These are phyloP conservation scores for Pangasius djambal DNA, from an alignment of 2,797 vertebrate genomes.

Conservation along the genomic window DNA sequence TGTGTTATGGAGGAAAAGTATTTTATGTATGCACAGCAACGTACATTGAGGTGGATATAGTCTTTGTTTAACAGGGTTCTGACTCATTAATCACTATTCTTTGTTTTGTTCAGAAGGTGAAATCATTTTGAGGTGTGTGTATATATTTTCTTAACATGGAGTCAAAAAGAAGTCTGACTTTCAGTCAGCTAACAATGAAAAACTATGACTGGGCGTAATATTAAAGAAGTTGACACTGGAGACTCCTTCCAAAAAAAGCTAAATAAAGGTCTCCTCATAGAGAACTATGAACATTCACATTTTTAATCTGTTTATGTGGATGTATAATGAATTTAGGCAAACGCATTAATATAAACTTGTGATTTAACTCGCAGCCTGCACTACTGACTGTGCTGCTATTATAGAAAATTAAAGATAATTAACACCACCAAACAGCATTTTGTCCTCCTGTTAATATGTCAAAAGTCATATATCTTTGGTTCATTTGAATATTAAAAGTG, in stretches of 20 bases:
- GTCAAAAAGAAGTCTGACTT: background rate
- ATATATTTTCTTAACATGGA: background rate
- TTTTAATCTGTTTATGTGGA: no score
- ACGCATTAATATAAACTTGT: background rate
- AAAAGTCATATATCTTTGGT: background rate
- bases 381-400: background rate
- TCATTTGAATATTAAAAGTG: slow-evolving; percentile 36
- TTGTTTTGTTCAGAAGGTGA: background rate
- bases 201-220: background rate
- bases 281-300: background rate
- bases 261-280: background rate
- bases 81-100: background rate
- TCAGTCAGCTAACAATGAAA: slow-evolving; percentile 6
- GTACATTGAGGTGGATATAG: no score
- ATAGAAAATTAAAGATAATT: background rate
- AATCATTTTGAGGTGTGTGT: background rate
- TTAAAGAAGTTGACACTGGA: background rate
- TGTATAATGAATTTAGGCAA: background rate
- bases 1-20: background rate
- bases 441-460: background rate
- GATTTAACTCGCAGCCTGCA: background rate
- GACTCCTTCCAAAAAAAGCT: background rate
- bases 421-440: background rate
- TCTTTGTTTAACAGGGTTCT: background rate
- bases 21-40: background rate